Conservation (phyloP, 2,888 invertebrate genomes). For the Erannis defoliaria region DNA sequence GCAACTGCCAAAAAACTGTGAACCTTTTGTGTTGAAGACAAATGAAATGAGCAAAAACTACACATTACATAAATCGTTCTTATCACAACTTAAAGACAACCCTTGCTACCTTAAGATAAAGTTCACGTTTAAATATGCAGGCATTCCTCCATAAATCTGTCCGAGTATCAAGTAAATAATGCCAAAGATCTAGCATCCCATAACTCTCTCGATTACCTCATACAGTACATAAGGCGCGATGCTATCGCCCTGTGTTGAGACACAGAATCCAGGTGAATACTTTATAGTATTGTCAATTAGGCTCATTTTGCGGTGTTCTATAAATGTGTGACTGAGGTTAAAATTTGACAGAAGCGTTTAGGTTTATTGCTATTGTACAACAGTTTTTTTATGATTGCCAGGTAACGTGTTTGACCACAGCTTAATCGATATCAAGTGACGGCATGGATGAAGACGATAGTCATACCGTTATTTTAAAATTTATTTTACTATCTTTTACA, state of each 20-base stretch:
- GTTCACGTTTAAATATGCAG: conserved; percentile 9
- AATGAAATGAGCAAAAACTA: conserved; percentile 13
- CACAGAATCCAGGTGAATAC: conserved; percentile 38
- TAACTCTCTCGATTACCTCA: conserved; percentile 42
- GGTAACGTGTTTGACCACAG: no score
- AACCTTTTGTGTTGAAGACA: conserved; percentile 20
- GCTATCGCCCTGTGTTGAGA: conserved; percentile 43
- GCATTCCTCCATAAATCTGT: conserved; percentile 41
- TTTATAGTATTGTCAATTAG: conserved; percentile 43
- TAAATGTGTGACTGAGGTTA: conserved; percentile 26
- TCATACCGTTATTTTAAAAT: no score
- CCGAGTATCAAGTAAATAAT: conserved; percentile 41
- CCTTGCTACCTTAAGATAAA: conserved; percentile 4
- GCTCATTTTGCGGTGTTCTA: conserved; percentile 35
- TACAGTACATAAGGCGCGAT: conserved; percentile 28
- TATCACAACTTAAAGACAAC: neutral
- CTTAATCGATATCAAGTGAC: no score
- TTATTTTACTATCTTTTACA: no score
- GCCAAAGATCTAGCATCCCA: conserved; percentile 40
- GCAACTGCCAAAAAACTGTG: conserved; percentile 9
- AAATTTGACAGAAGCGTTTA: no score
- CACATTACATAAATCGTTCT: neutral
- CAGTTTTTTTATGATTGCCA: no score
- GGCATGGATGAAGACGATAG: no score
- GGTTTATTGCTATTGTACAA: no score